A percentile compares a stretch with the other conserved stretches of the same genome.
Conservation (phyloP, 2,113 vertebrate species). For the Cranoglanis bouderius region DNA sequence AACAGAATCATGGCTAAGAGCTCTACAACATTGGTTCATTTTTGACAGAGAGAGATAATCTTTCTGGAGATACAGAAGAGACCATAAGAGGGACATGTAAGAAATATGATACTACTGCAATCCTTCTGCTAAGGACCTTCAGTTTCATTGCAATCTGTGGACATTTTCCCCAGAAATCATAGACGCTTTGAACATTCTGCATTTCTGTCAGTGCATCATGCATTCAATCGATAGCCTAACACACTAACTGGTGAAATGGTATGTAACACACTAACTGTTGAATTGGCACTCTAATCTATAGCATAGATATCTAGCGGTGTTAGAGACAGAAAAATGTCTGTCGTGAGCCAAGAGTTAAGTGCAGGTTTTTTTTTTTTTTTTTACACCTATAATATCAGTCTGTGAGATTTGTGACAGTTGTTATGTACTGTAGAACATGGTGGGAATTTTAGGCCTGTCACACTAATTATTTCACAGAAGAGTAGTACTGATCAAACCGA, state of each 20-base stretch:
- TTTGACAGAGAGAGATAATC: not conserved
- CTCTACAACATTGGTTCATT: not conserved
- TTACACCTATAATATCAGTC: not conserved
- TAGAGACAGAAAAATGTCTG: not conserved
- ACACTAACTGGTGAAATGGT: not conserved
- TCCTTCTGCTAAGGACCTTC: not conserved
- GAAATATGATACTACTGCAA: not conserved
- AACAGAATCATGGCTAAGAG: not conserved
- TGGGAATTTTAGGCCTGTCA: not conserved
- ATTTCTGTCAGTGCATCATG: not conserved
- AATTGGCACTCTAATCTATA: not conserved
- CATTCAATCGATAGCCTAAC: not conserved
- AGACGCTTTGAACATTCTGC: not conserved
- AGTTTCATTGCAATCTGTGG: not conserved
- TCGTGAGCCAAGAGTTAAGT: not conserved
- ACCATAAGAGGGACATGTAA: not conserved
- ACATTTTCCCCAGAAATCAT: not conserved
- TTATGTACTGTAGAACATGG: not conserved
- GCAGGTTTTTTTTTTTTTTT: not conserved
- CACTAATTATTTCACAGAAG: slow-evolving; percentile 8
- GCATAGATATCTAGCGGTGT: not conserved
- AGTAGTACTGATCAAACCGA: not conserved
- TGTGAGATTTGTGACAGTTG: not conserved
- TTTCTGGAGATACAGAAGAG: not conserved
- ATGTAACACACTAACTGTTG: not conserved